A percentile compares a stretch with the other conserved stretches of the same genome.
These are phyloP conservation scores for Sebastes steindachneri DNA, from an alignment of 2,797 vertebrate genomes.

Conservation along the genomic window DNA sequence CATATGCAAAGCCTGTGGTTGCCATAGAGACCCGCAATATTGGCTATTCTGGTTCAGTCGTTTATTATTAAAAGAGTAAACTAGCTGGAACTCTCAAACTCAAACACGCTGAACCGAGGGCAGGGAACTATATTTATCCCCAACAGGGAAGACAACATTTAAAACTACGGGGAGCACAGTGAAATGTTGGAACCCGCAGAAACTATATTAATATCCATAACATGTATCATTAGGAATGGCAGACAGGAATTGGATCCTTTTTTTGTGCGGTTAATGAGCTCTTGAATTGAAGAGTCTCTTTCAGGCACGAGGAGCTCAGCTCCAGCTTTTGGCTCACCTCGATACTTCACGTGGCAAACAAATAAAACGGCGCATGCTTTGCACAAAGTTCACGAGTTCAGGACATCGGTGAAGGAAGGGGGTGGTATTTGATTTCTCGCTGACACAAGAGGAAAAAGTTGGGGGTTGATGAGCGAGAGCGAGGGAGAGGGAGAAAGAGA, in stretches of 20 bases:
- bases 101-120: slow-evolving; percentile 32
- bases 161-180: slow-evolving; percentile 4
- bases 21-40: slow-evolving; percentile 52
- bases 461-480: slow-evolving; percentile 52
- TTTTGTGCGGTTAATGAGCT: slow-evolving; percentile 27
- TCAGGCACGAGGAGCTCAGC: slow-evolving; percentile 6
- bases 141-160: not conserved
- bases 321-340: slow-evolving; percentile 30
- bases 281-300: slow-evolving; percentile 7
- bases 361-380: slow-evolving; percentile 63
- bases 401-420: slow-evolving; percentile 56
- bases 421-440: slow-evolving; percentile 78
- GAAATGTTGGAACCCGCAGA: slow-evolving; percentile 3
- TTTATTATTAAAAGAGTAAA: slow-evolving; percentile 52
- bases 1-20: slow-evolving; percentile 42
- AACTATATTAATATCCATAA: slow-evolving; percentile 20
- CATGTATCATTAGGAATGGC: slow-evolving; percentile 7
- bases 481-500: slow-evolving; percentile 16
- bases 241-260: slow-evolving; percentile 22
- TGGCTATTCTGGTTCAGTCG: slow-evolving; percentile 37
- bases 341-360: slow-evolving; percentile 48
- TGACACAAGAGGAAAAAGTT: slow-evolving; percentile 81
- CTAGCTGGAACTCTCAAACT: slow-evolving; percentile 41
- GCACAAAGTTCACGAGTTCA: slow-evolving; percentile 65
- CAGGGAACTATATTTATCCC: slow-evolving; percentile 46